phyloP scores from a whole-genome alignment of 64 coral and sea anemone genomes.

The Platygyra sinensis region DNA sequence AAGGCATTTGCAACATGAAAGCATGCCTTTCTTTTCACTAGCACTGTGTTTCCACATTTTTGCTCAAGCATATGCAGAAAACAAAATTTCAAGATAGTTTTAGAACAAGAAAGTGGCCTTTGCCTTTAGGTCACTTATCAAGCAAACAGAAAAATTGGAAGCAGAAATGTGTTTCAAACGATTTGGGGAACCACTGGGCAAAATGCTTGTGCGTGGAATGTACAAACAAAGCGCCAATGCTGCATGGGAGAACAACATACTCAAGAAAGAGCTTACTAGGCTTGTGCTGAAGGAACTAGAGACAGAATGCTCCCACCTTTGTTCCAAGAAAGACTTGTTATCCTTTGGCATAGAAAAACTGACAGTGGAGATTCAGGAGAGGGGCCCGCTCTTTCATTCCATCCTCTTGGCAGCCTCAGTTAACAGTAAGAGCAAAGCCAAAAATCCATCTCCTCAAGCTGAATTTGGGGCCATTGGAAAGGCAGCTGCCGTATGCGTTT shows the following conservation, averaged over 20 bases:
- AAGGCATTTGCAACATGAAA: no score
- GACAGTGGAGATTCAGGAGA: constrained; percentile 37
- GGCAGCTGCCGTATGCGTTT: constrained; percentile 69
- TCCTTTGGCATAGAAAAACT: constrained; percentile 58
- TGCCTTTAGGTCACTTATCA: no score
- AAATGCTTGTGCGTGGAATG: constrained; percentile 51
- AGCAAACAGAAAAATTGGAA: not conserved
- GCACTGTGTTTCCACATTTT: no score
- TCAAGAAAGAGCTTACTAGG: constrained; percentile 51
- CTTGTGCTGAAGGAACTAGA: constrained; percentile 62
- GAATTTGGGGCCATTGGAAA: constrained; percentile 64
- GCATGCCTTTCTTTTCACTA: no score
- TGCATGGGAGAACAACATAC: constrained; percentile 39
- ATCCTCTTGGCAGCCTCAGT: constrained; percentile 37
- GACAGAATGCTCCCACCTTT: constrained; percentile 48
- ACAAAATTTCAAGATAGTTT: no score
- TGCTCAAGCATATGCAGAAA: no score
- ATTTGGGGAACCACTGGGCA: no score
- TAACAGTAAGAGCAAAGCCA: constrained; percentile 37
- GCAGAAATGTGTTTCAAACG: no score
- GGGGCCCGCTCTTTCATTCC: constrained; percentile 64
- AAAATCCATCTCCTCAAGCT: not conserved
- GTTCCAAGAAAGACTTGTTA: constrained; percentile 60
- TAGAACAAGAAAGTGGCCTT: no score
- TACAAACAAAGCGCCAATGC: constrained; percentile 74